A percentile compares a stretch with the other conserved stretches of the same genome.
phyloP scores from a whole-genome alignment of 2,888 invertebrate species.

The Ptychoptera contaminata region DNA sequence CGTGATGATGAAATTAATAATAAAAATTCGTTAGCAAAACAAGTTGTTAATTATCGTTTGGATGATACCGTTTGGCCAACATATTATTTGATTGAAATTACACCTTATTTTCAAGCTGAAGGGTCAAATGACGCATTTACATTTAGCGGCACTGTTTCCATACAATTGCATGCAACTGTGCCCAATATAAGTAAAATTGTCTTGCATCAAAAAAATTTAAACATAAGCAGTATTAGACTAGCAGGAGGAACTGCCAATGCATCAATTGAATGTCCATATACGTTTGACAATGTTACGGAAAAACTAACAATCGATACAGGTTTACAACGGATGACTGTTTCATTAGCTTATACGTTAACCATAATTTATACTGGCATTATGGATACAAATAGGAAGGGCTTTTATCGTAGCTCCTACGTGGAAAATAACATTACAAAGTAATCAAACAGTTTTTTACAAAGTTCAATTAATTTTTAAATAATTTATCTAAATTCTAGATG shows the following conservation, averaged over 20 bases:
- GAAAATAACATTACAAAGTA: conserved; percentile 13
- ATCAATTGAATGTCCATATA: conserved; percentile 11
- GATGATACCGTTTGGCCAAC: conserved; percentile 31
- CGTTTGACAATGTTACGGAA: conserved; percentile 23
- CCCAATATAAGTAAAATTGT: conserved; percentile 28
- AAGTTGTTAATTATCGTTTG: conserved; percentile 12
- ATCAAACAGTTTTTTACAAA: conserved; percentile 23
- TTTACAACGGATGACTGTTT: conserved; percentile 16
- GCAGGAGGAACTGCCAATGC: conserved; percentile 14
- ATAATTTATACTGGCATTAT: conserved; percentile 35
- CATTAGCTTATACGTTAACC: conserved; percentile 29
- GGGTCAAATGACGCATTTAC: conserved; percentile 16
- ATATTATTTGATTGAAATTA: conserved; percentile 36
- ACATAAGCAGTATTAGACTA: conserved; percentile 10
- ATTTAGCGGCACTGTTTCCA: conserved; percentile 26
- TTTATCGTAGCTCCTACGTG: conserved; percentile 30
- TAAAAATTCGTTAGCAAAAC: too few relatives aligned
- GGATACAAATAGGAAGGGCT: conserved; percentile 35
- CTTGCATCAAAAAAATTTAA: conserved; percentile 35
- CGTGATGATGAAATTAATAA: too few relatives aligned
- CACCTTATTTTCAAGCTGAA: conserved; percentile 32
- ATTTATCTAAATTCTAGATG: conserved; percentile 26
- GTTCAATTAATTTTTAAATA: neutral
- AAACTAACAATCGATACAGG: conserved; percentile 30
- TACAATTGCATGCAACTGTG: conserved; percentile 32